Base-by-base conservation (phyloP, 2,797 vertebrate species). In the Takifugu ocellatus region DNA sequence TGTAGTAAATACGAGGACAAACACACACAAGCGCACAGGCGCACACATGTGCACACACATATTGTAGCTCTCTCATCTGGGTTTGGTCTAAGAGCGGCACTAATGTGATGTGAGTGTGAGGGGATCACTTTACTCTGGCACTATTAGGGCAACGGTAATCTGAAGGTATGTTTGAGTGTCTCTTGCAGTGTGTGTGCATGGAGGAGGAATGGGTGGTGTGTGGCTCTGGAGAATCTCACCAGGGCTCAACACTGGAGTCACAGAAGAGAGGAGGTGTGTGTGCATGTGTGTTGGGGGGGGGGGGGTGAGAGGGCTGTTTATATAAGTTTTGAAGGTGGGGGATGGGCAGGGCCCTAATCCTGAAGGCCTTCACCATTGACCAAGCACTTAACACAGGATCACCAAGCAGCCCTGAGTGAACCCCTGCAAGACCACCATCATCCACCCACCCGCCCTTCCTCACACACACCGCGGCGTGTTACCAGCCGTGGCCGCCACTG, bases 211-310 rank as follows among this genome's bases (percentile, higher is more conserved):
- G 56, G 76, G 59, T 53, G 25, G 67, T 72, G 67, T 75, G 76
- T 71, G 75, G 80, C 56, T 89, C 85, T 91, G 84, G 86, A 89
- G 81, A 89, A 85, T 84, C 79, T 90, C 86, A 84, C 67, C 70
- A 51, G 29, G 59, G 73, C 77, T 86, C 78, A 81, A 74, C 85
- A 76, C 68, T 74, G 75, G 78, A 87, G 83, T 88, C 81, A 68
- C 72, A 75, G 70, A 72, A 48, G 55, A 74, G 68, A 63, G 52
- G 73, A 70, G 66, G 56, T 67, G 59, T 14, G 1, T 59, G 66
- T 49, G 29, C 47, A 31, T 63, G 58, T 63, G 25, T 54, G 54
- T 43, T 24, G 21, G 36, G 52, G 25, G 56, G 21, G 36, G 52
- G 25, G 56, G 10, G 29, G 25, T 0, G 49, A 27, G 59, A 54